A percentile compares a stretch with the other conserved stretches of the same genome.
These are phyloP conservation scores for Sebastes oblongus DNA, from an alignment of 2,797 vertebrate genomes.

Conservation along the genomic window DNA sequence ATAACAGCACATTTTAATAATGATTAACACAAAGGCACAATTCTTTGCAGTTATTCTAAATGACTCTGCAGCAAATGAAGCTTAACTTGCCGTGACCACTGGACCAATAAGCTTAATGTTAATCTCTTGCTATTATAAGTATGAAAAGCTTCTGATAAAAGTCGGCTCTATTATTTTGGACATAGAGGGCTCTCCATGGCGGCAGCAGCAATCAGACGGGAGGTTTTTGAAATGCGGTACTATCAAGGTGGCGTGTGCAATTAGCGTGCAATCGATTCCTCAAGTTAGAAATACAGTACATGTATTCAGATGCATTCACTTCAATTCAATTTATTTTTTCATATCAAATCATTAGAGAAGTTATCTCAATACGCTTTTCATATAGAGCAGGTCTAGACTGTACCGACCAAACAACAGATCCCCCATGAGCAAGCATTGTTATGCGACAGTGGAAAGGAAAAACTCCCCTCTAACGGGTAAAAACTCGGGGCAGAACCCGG, in stretches of 20 bases:
- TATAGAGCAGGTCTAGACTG: no score
- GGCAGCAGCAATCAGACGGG: constrained; percentile 1
- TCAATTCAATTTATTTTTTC: no score
- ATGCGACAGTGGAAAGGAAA: no score
- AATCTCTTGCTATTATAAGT: constrained; percentile 57
- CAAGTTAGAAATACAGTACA: neutral
- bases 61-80: constrained; percentile 63
- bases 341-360: no score
- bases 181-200: constrained; percentile 17
- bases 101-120: constrained; percentile 58
- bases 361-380: no score
- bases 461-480: no score
- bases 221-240: neutral
- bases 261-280: neutral
- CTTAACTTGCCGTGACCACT: constrained; percentile 55
- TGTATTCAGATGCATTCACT: neutral
- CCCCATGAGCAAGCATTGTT: no score
- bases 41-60: constrained; percentile 57
- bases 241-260: neutral
- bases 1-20: constrained; percentile 49
- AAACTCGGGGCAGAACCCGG: no score
- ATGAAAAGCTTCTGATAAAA: constrained; percentile 57
- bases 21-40: constrained; percentile 45
- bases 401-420: no score
- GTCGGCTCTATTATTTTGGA: constrained; percentile 43